phyloP scores from a whole-genome alignment of 64 coral and sea anemone species.

The Montipora capricornis region DNA sequence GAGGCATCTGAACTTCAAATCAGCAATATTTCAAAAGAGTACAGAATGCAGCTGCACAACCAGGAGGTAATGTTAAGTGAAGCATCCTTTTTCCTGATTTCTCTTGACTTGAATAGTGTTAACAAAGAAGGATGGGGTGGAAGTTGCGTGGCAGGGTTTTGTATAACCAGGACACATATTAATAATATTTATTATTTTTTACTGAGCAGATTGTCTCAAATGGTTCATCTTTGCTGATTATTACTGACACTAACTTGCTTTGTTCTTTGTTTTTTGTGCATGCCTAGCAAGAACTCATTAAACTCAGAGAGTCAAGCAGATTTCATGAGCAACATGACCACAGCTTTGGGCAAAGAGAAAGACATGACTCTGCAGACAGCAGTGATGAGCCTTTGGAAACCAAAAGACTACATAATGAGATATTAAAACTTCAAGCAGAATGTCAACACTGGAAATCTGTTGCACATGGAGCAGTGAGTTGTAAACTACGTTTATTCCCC shows the following conservation, averaged over 20 bases:
- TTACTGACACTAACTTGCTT: neutral
- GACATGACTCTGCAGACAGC: slow-evolving; percentile 69
- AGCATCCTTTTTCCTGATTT: neutral
- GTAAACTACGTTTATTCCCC: neutral
- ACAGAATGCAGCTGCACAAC: slow-evolving; percentile 63
- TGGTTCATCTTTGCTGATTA: neutral
- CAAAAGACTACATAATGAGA: slow-evolving; percentile 66
- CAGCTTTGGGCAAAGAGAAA: slow-evolving; percentile 44
- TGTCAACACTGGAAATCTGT: slow-evolving; percentile 78
- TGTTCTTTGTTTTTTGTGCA: neutral
- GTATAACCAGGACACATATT: no score
- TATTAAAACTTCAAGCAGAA: slow-evolving; percentile 59
- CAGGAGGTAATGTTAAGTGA: slow-evolving; percentile 64
- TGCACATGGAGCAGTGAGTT: slow-evolving; percentile 40
- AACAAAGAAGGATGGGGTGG: no score
- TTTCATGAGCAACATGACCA: slow-evolving; percentile 40
- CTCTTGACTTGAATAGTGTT: no score
- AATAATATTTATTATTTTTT: no score
- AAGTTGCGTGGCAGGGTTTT: no score
- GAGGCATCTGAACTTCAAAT: slow-evolving; percentile 86
- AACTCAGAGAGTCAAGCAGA: slow-evolving; percentile 53
- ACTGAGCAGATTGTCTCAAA: no score
- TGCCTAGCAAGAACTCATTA: slow-evolving; percentile 65
- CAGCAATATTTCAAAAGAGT: slow-evolving; percentile 75
- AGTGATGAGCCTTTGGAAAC: slow-evolving; percentile 61